Conservation (phyloP, 2,888 invertebrate genomes). For the Calameuta idolon region DNA sequence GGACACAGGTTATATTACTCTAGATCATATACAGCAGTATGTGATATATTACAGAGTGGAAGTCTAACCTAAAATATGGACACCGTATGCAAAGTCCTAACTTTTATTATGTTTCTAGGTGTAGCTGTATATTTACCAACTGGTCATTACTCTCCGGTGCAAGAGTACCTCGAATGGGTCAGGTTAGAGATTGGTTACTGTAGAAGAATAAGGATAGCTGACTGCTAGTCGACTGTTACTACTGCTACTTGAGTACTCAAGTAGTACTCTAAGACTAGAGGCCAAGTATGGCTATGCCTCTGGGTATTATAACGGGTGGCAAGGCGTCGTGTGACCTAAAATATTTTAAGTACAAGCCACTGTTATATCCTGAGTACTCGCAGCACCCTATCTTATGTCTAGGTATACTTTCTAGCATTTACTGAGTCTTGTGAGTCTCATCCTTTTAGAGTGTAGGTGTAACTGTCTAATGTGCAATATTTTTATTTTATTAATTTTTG, state of each 20-base stretch:
- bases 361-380: constrained; percentile 33
- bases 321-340: constrained; percentile 48
- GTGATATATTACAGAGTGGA: background rate
- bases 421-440: background rate
- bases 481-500: background rate
- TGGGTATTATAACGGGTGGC: constrained; percentile 34
- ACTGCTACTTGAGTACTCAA: constrained; percentile 24
- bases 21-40: background rate
- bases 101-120: background rate
- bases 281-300: background rate
- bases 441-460: background rate
- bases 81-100: background rate
- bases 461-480: background rate
- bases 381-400: constrained; percentile 3
- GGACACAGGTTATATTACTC: background rate
- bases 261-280: constrained; percentile 19
- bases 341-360: constrained; percentile 45
- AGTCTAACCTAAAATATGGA: background rate
- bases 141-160: background rate
- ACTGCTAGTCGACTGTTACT: constrained; percentile 3
- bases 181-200: background rate
- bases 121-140: background rate
- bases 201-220: background rate
- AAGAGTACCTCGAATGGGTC: background rate
- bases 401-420: background rate